Evolutionary conservation across 2,113 vertebrate species (phyloP), one percentile per base, ranked within the genome.

Genomic region (Callopanchax toddi): DNA sequence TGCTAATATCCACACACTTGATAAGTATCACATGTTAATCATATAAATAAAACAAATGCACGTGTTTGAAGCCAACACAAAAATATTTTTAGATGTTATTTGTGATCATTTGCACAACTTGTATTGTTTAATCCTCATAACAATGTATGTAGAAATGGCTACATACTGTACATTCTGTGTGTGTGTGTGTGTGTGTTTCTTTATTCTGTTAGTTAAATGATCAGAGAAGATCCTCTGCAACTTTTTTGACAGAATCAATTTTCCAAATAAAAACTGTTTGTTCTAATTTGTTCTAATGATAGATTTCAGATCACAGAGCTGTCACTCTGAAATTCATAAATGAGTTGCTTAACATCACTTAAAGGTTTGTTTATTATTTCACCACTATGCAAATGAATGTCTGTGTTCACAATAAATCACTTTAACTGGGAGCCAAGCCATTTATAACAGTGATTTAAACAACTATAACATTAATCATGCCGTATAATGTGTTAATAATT

Each of bases 231-330:
- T 48, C 70, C 56, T 58, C 29, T 59, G 20, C 32, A 20, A 3
- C 7, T 65, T 3, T 18, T 48, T 52, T 42, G 13, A 61, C 11
- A 42, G 16, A 39, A 46, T 61, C 57, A 12, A 40, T 58, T 52
- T 62, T 49, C 48, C 34, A 51, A 64, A 40, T 17, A 13, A 46
- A 50, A 71, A 62, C 57, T 15, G 12, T n/a, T n/a, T n/a, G n/a
- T n/a, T n/a, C n/a, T n/a, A 37, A 22, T 17, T 4, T 46, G 43
- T 18, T 20, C 2, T 5, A 25, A 29, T 0, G 5, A 42, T 23
- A 62, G 5, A 48, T 37, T 37, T 40, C 0, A 60, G 48, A 56
- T 25, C 17, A 18, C 22, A n/a, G 11, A n/a, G 11, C 11, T 6
- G 22, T 18, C 16, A 49, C 42, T 36, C 34, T 11, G 8, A 52